Evolutionary conservation across 2,113 vertebrate species (phyloP), one percentile per base, ranked within the genome.

Genomic region (Pavo muticus): DNA sequence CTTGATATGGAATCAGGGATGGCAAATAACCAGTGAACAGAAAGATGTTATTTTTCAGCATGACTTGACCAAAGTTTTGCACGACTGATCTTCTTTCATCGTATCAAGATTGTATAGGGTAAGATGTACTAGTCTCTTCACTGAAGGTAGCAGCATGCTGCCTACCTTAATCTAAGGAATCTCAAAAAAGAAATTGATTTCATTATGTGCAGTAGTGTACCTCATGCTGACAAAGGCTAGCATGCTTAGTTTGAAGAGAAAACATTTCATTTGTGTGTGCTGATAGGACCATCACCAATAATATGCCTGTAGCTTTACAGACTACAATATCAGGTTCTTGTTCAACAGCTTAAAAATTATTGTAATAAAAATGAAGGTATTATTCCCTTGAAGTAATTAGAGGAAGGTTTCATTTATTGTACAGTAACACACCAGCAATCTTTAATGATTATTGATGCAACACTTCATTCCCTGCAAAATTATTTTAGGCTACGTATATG

Each of bases 31-130:
- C 27, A 86, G 23, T 4, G 10, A 88, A 74, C 24, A 80, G 23
- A 60, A 83, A 77, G 25, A 65, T 52, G 48, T 21, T 67, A 32
- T n/a, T 93, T 91, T 84, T 90, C 83, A 91, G 75, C 79, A 42
- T 68, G 72, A 35, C 11, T 77, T 84, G 37, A 86, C 47, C 21
- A 19, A 80, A 77, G 50, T 44, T 70, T 84, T 88, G 40, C 60
- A 74, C 83, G 56, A 71, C 8, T 79, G 30, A 80, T 59, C 59
- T 79, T 78, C 71, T 90, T 93, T 90, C 69, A 68, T 74, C 45
- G 18, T 12, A 50, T n/a, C 4, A 11, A 59, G 37, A 73, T 0
- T 47, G 82, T 71, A 74, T 20, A 20, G 47, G 17, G 19, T 42
- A 35, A 89, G 35, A 78, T 3, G 42, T 9, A 60, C 2, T 30